A percentile compares a stretch with the other conserved stretches of the same genome.
Evolutionary conservation across 2,797 vertebrate species (phyloP).

Genomic region (Apogon talboti): DNA sequence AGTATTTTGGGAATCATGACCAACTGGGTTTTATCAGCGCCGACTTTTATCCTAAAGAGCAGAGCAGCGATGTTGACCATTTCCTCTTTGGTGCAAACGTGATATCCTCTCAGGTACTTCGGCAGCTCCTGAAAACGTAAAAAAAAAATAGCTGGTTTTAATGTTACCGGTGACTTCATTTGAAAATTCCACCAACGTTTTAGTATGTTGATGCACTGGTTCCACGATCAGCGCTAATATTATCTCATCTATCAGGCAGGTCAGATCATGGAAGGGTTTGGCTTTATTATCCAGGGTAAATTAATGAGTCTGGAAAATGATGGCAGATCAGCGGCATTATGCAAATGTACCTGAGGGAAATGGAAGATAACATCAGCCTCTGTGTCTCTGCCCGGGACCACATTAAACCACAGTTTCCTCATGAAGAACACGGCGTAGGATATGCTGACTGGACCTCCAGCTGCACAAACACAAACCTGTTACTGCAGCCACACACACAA

Average conservation of each 20-base stretch:
- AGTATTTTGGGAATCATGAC: conserved; percentile 88
- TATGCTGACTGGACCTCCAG: conserved; percentile 78
- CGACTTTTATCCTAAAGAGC: conserved; percentile 88
- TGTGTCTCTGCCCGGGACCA: conserved; percentile 90
- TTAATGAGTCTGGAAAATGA: conserved; percentile 20
- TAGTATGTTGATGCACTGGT: no score
- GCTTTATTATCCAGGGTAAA: conserved; percentile 12
- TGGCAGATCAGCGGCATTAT: conserved; percentile 11
- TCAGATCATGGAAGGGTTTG: conserved; percentile 1
- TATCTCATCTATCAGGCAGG: neutral
- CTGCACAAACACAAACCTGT: conserved; percentile 24
- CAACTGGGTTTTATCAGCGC: conserved; percentile 84
- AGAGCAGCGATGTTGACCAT: conserved; percentile 88
- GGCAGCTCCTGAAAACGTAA: conserved; percentile 88
- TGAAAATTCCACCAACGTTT: no score
- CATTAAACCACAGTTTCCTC: conserved; percentile 95
- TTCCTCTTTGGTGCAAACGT: conserved; percentile 90
- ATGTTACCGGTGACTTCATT: neutral
- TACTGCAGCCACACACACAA: conserved; percentile 4
- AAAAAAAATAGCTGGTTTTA: neutral
- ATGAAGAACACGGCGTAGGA: conserved; percentile 93
- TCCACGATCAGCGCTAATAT: neutral
- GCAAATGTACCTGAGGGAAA: conserved; percentile 91
- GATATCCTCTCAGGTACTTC: conserved; percentile 95
- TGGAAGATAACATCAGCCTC: conserved; percentile 93